Base-by-base conservation (phyloP, 2,113 vertebrate species). In the Danio rerio region DNA sequence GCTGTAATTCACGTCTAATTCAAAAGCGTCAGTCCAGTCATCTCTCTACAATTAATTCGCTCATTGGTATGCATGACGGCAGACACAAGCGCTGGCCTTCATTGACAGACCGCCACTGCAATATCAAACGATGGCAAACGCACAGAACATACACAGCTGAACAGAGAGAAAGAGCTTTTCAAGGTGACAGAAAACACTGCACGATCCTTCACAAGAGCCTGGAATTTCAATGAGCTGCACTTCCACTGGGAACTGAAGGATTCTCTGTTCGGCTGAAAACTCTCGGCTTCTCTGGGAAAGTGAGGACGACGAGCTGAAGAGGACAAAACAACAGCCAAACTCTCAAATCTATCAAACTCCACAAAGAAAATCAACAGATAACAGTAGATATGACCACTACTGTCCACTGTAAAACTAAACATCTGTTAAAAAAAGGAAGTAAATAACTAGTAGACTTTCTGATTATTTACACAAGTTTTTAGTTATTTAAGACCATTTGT, bases 221-320 rank as follows among this genome's bases (percentile, higher is more conserved):
- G 87, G 92, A 93, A 93, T 93, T 91, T 92, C 89, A 93, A 93
- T 93, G 91, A 92, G 91, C 86, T 87, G 69, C 79, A 84, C 87
- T 87, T 87, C 89, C 90, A 84, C 87, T 81, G 86, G 90, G 86
- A 89, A 89, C 88, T 91, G 91, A 92, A 93, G 92, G 91, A 93
- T 92, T 88, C 85, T 89, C 87, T 92, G 86, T 92, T 91, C 91
- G 91, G 92, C 92, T 91, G 90, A 91, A 91, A 89, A 31, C 31
- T 31, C 31, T 31, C 31, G 31, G 31, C 31, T 31, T 31, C 31
- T 31, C 31, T 31, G 31, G 31, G 31, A 31, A 31, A 31, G 31
- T 31, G 31, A 31, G 31, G 31, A 31, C 1, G 31, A 31, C 31
- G 31, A 31, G 31, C 31, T 31, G 31, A 31, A 31, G 31, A 31